Evolutionary conservation across 2,113 vertebrate genomes (phyloP).

Genomic region (Labeo rohita): DNA sequence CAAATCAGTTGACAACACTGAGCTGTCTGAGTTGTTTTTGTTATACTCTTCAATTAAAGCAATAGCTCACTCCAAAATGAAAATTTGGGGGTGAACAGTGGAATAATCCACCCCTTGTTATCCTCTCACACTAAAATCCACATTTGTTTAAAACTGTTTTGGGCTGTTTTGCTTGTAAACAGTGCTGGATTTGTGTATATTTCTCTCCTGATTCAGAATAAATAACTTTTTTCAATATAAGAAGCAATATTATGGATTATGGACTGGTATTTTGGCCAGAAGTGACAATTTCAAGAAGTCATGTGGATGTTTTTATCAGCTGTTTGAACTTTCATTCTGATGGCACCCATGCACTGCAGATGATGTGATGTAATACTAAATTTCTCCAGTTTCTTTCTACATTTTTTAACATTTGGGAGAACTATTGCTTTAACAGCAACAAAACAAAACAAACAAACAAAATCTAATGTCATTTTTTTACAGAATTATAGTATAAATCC

Average conservation of each 20-base stretch:
- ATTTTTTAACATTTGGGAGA: not conserved
- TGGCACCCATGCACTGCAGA: too few species aligned
- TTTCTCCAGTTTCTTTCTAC: fast-evolving
- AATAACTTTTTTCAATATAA: too few species aligned
- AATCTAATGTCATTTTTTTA: too few species aligned
- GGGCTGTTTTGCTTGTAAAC: too few species aligned
- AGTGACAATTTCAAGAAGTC: too few species aligned
- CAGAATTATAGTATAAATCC: not conserved
- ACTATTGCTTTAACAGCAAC: not conserved
- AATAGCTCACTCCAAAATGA: not conserved
- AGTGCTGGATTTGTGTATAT: too few species aligned
- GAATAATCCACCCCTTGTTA: too few species aligned
- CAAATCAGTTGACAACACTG: not conserved
- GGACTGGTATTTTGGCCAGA: not conserved
- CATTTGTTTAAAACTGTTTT: too few species aligned
- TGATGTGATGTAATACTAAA: too few species aligned
- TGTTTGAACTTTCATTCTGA: not conserved
- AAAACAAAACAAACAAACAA: too few species aligned
- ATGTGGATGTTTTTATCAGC: not conserved
- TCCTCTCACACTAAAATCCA: not conserved
- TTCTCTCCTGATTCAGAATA: too few species aligned
- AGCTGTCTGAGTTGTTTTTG: not conserved
- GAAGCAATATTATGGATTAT: not conserved
- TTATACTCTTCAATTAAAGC: not conserved
- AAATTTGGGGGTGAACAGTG: not conserved